Base-by-base conservation (phyloP, 2,797 vertebrate species). In the Okamejei kenojei region DNA sequence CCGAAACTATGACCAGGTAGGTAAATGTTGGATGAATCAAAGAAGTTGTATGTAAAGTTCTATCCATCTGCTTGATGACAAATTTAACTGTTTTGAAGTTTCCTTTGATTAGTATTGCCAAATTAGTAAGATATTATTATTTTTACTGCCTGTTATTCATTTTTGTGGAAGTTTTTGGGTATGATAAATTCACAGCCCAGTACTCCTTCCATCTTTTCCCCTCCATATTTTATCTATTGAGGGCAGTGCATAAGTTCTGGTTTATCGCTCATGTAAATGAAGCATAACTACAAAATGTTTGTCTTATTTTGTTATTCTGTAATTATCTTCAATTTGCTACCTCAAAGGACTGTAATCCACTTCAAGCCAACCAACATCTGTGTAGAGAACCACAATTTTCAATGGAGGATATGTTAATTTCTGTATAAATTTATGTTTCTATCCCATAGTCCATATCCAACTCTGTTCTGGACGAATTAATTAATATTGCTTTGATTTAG, bases 1-100 rank as follows among this genome's bases (percentile, higher is more conserved):
- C 93, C 95, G 96, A 94, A 98, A 97, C 96, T 97, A 94, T 0
- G 97, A 98, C 95, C 97, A 95, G 96, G 98, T 98, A 82, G 76
- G 86, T 11, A 90, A 38, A 32, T 11, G 35, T 21, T 1, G n/a
- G 68, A 21, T 10, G 9, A n/a, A 86, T 86, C 7, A 29, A 63
- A 17, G n/a, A 88, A 88, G n/a, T 32, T 17, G 19, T 9, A 65
- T 7, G n/a, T n/a, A 1, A 88, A 2, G n/a, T 88, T 84, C n/a
- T 68, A 32, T 88, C 19, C 21, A 35, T 88, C n/a, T 19, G 7
- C 21, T 19, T 17, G 11, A 88, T 68, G 7, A 68, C 7, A 61
- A 68, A 68, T 32, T 88, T 35, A 68, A 65, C 61, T 19, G 15
- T 73, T 73, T 19, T 73, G 71, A 0, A 19, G 19, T 73, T 73